phyloP scores from a whole-genome alignment of 2,888 invertebrate species.

The Calameuta idolon region DNA sequence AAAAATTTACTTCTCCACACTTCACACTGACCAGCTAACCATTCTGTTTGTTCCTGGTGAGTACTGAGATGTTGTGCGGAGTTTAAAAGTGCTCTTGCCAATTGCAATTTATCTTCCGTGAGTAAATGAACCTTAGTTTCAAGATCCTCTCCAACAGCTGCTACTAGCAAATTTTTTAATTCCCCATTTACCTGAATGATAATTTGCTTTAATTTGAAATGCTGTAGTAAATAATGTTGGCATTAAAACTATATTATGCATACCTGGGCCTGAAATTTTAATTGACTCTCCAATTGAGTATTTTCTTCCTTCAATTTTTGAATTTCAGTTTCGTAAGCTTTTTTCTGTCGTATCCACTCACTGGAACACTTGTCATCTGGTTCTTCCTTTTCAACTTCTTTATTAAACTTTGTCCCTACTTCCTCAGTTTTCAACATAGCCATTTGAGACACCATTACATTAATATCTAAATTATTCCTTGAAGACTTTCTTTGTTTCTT shows the following conservation, averaged over 20 bases:
- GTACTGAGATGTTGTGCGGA: slow-evolving; percentile 88
- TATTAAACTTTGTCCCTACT: slow-evolving; percentile 68
- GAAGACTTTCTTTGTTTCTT: slow-evolving; percentile 64
- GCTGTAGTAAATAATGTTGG: background rate
- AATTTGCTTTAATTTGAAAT: background rate
- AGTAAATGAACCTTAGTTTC: slow-evolving; percentile 89
- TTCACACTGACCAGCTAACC: slow-evolving; percentile 93
- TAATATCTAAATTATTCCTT: slow-evolving; percentile 75
- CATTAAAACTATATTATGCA: background rate
- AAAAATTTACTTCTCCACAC: slow-evolving; percentile 97
- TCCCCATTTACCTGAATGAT: slow-evolving; percentile 84
- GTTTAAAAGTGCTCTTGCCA: slow-evolving; percentile 86
- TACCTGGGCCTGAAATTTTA: slow-evolving; percentile 88
- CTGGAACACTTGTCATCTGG: slow-evolving; percentile 33
- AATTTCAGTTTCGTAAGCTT: slow-evolving; percentile 73
- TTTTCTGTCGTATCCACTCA: slow-evolving; percentile 69
- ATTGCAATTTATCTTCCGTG: slow-evolving; percentile 91
- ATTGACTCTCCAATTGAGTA: slow-evolving; percentile 79
- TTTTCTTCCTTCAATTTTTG: slow-evolving; percentile 77
- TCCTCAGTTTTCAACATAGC: slow-evolving; percentile 74
- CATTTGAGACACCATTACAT: slow-evolving; percentile 78
- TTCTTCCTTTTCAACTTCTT: slow-evolving; percentile 36
- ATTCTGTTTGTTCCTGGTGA: slow-evolving; percentile 94
- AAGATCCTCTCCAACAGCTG: slow-evolving; percentile 95
- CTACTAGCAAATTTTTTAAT: slow-evolving; percentile 91